phyloP scores from a whole-genome alignment of 2,113 vertebrate genomes.

The Rhipidura dahli region DNA sequence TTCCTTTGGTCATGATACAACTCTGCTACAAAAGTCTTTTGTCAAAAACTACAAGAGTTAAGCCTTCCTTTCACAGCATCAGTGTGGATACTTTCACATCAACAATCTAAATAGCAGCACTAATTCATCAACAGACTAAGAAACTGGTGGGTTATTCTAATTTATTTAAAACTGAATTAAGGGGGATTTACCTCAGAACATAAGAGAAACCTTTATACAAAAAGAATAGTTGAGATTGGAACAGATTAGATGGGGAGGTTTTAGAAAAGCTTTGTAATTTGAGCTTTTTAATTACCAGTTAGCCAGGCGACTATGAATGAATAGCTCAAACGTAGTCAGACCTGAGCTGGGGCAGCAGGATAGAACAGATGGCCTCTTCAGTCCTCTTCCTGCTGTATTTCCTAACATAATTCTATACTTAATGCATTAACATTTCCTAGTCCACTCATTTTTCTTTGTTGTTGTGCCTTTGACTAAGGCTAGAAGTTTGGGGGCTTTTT shows the following conservation, averaged over 20 bases:
- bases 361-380: neutral
- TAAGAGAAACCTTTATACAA: neutral
- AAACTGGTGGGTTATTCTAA: neutral
- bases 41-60: neutral
- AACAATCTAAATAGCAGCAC: neutral
- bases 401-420: neutral
- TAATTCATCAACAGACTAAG: neutral
- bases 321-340: neutral
- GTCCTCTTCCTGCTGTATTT: neutral
- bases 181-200: neutral
- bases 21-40: neutral
- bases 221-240: neutral
- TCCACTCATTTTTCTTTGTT: neutral
- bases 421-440: neutral
- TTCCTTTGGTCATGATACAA: neutral
- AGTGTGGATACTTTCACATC: neutral
- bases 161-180: constrained; percentile 18
- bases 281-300: neutral
- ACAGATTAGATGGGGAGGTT: neutral
- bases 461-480: neutral
- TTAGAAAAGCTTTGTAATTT: neutral
- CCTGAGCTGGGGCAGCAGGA: neutral
- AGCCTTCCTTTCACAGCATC: constrained; percentile 5
- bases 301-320: neutral
- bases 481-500: neutral